A percentile compares a stretch with the other conserved stretches of the same genome.
Evolutionary conservation across 2,113 vertebrate genomes (phyloP).

Genomic region (Nipponia nippon): DNA sequence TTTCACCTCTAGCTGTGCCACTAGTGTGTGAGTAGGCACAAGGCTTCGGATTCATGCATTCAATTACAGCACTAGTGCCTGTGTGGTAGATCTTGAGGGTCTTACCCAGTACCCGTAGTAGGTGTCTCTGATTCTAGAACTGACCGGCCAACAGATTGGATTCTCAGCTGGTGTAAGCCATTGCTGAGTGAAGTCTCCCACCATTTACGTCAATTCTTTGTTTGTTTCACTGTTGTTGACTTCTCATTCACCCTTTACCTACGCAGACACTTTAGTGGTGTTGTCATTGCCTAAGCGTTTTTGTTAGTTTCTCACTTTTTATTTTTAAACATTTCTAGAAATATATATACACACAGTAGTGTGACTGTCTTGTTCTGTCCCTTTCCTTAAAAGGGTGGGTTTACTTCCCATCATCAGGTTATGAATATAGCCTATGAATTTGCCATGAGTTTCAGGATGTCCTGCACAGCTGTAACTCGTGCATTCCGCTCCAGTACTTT

Average conservation of each 20-base stretch:
- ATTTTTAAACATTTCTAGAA: constrained; percentile 42
- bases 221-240: background rate
- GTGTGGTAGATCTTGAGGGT: background rate
- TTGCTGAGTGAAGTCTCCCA: background rate
- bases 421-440: background rate
- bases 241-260: background rate
- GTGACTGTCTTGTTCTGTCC: background rate
- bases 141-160: background rate
- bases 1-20: background rate
- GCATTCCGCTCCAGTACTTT: background rate
- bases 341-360: background rate
- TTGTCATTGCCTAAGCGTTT: background rate
- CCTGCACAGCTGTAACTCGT: background rate
- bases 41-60: background rate
- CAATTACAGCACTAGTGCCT: background rate
- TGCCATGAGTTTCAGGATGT: background rate
- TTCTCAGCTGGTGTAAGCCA: background rate
- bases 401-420: background rate
- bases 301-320: constrained; percentile 5
- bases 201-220: background rate
- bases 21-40: background rate
- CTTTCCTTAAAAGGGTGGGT: background rate
- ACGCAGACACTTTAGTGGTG: background rate
- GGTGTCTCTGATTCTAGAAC: background rate
- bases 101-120: background rate